Conservation (phyloP, 2,888 invertebrate species). For the Arrhopalites spinosus region DNA sequence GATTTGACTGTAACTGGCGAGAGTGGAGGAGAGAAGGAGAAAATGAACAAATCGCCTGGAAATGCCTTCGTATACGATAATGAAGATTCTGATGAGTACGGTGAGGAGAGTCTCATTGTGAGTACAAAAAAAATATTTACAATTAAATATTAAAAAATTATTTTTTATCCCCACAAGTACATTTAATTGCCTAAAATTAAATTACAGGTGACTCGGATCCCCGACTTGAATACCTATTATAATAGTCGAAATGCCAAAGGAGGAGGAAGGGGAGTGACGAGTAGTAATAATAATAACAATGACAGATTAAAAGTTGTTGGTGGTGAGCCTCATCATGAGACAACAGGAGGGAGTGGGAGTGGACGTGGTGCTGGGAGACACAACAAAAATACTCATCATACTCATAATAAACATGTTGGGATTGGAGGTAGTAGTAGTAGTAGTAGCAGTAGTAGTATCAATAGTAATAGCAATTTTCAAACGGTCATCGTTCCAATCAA, state of each 20-base stretch:
- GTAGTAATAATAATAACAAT: not conserved
- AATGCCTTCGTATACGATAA: slow-evolving; percentile 70
- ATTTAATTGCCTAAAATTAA: too few species aligned
- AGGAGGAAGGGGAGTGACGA: not conserved
- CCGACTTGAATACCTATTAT: slow-evolving; percentile 23
- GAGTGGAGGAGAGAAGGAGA: slow-evolving; percentile 73
- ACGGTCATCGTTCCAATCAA: slow-evolving; percentile 38
- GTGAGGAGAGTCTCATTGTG: too few species aligned
- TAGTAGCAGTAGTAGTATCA: slow-evolving; percentile 10
- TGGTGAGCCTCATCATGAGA: not conserved
- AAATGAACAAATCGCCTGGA: slow-evolving; percentile 72
- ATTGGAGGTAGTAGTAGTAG: slow-evolving; percentile 8
- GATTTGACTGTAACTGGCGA: slow-evolving; percentile 68
- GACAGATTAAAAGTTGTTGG: not conserved
- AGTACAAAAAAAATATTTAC: too few species aligned
- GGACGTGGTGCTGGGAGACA: slow-evolving; percentile 11
- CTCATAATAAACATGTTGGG: slow-evolving; percentile 22
- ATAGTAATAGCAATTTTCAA: slow-evolving; percentile 8
- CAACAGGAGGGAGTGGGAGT: not conserved
- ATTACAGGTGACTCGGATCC: slow-evolving; percentile 11
- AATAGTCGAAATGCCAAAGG: slow-evolving; percentile 5
- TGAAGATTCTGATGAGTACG: slow-evolving; percentile 67
- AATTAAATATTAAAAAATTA: too few species aligned
- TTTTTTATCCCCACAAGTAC: too few species aligned
- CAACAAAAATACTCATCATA: slow-evolving; percentile 6